A percentile compares a stretch with the other conserved stretches of the same genome.
phyloP scores from a whole-genome alignment of 2,113 vertebrate genomes.

The Oreochromis aureus region DNA sequence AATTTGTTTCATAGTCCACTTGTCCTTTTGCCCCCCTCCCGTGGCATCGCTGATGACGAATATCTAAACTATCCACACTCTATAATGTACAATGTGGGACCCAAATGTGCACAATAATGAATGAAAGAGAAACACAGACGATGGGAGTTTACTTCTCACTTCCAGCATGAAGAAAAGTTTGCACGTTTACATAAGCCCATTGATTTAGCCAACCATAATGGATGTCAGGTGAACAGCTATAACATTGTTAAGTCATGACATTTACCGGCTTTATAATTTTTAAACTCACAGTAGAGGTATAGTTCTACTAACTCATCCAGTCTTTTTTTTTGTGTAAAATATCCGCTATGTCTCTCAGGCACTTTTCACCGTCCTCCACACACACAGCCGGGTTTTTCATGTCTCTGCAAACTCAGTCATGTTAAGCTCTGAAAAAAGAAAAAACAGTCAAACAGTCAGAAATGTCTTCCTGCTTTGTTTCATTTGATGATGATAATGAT shows the following conservation, averaged over 20 bases:
- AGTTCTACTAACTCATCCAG: not conserved
- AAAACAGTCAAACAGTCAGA: not conserved
- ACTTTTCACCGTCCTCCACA: not conserved
- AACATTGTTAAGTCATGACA: not conserved
- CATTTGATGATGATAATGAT: not conserved
- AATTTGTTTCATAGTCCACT: not conserved
- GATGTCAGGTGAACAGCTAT: not conserved
- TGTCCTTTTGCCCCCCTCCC: not conserved
- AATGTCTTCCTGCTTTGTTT: not conserved
- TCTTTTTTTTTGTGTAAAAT: not conserved
- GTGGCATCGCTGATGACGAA: not conserved
- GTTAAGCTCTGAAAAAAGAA: not conserved
- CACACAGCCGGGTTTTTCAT: not conserved
- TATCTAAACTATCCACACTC: not conserved
- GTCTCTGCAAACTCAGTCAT: not conserved
- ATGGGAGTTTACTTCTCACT: not conserved
- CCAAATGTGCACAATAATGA: not conserved
- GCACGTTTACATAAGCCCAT: not conserved
- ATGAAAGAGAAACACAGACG: not conserved
- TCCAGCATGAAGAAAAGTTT: not conserved
- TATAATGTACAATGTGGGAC: not conserved
- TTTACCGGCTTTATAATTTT: not conserved
- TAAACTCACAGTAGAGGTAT: not conserved
- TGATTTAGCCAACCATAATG: not conserved
- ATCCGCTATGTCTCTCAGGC: not conserved